These are phyloP conservation scores for Drosophila fungiperda DNA, from an alignment of 2,888 invertebrate genomes.

Conservation along the genomic window DNA sequence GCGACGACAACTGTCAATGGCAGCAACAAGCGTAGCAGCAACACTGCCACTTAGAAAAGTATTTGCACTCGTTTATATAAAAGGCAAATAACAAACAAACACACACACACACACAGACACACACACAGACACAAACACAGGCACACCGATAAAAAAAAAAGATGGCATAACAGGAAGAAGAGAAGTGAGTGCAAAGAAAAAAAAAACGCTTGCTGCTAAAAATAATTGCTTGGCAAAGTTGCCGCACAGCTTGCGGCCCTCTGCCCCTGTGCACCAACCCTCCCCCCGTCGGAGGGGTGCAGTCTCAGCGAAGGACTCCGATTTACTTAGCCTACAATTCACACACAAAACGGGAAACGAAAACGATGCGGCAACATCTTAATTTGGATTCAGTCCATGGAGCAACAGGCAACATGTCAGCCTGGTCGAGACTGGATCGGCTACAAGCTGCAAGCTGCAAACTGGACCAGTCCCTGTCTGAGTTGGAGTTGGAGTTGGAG, in stretches of 20 bases:
- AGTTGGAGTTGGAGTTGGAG: conserved; percentile 1
- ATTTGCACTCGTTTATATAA: conserved; percentile 74
- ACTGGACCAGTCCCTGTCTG: background rate
- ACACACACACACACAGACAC: background rate
- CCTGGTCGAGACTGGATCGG: background rate
- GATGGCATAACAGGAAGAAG: background rate
- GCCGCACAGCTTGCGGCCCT: conserved; percentile 62
- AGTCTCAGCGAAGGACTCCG: background rate
- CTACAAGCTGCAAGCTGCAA: conserved; percentile 2
- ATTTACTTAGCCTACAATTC: conserved; percentile 1
- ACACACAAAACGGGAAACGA: conserved; percentile 42
- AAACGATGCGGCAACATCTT: conserved; percentile 66
- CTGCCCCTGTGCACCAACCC: background rate
- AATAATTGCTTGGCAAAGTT: conserved; percentile 78
- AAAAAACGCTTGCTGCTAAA: conserved; percentile 46
- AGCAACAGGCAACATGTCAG: conserved; percentile 47
- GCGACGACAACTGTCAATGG: conserved; percentile 32
- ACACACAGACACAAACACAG: conserved; percentile 33
- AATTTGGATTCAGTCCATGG: conserved; percentile 56
- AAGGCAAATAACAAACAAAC: conserved; percentile 61
- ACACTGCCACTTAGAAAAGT: conserved; percentile 75
- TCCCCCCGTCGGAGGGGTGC: background rate
- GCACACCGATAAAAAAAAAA: conserved; percentile 4
- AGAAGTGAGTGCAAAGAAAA: background rate
- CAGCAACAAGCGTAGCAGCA: conserved; percentile 12